Evolutionary conservation across 2,113 vertebrate genomes (phyloP).

Genomic region (Elephantulus edwardii): DNA sequence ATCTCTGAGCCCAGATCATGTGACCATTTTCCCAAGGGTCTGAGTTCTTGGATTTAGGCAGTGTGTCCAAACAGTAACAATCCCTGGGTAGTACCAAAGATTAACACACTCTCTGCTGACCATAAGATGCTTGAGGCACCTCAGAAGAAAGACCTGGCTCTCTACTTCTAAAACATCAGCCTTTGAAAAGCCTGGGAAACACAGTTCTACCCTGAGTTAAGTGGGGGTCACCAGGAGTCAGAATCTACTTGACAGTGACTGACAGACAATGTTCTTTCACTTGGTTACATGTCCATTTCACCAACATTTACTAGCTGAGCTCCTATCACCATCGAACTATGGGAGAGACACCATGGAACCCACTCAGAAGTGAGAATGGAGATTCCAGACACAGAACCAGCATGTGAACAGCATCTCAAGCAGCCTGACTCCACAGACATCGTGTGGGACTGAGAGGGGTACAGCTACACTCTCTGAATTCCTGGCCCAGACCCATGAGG

Average conservation of each 20-base stretch:
- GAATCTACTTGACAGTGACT: background rate
- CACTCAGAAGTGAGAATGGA: background rate
- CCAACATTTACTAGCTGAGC: background rate
- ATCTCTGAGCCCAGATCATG: background rate
- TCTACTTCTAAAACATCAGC: background rate
- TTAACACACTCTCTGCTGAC: background rate
- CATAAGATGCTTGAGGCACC: background rate
- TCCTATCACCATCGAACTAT: background rate
- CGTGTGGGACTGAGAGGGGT: accelerated
- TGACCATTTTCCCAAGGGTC: accelerated
- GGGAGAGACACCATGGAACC: background rate
- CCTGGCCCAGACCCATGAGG: background rate
- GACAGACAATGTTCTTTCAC: background rate
- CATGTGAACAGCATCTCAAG: accelerated
- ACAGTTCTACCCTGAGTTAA: background rate
- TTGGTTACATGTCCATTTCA: no score
- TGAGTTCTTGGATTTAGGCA: background rate
- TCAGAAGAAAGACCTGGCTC: background rate
- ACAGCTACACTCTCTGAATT: background rate
- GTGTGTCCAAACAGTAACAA: background rate
- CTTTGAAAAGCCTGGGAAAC: no score
- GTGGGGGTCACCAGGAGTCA: background rate
- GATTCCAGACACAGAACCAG: background rate
- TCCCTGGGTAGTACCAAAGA: background rate
- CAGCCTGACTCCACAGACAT: background rate